These are phyloP conservation scores for Sardina pilchardus DNA, from an alignment of 2,113 vertebrate species.

Conservation along the genomic window DNA sequence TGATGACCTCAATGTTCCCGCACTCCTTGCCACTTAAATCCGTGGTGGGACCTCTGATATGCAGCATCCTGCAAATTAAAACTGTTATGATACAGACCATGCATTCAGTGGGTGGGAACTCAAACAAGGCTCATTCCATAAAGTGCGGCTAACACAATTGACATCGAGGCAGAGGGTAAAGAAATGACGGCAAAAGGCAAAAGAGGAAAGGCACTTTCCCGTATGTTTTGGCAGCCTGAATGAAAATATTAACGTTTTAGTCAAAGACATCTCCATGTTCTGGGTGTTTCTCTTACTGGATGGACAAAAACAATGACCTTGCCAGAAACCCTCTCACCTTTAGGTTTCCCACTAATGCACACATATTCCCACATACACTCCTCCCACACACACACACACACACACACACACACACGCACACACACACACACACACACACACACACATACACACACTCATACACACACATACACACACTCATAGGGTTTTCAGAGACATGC, in stretches of 20 bases:
- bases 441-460: not conserved
- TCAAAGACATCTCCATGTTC: not conserved
- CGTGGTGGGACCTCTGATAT: not conserved
- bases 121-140: not conserved
- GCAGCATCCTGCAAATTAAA: not conserved
- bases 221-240: not conserved
- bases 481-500: too few species aligned
- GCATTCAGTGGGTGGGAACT: not conserved
- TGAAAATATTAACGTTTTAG: not conserved
- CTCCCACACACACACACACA: not conserved
- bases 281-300: not conserved
- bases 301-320: not conserved
- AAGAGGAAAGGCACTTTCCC: not conserved
- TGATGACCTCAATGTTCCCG: not conserved
- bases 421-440: not conserved
- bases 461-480: not conserved
- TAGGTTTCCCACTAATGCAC: not conserved
- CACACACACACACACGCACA: not conserved
- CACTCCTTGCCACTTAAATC: not conserved
- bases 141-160: not conserved
- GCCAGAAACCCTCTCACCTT: not conserved
- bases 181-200: not conserved
- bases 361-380: not conserved
- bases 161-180: not conserved
- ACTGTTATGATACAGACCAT: not conserved